Base-by-base conservation (phyloP, 2,888 invertebrate species). In the Epirrita christyi region DNA sequence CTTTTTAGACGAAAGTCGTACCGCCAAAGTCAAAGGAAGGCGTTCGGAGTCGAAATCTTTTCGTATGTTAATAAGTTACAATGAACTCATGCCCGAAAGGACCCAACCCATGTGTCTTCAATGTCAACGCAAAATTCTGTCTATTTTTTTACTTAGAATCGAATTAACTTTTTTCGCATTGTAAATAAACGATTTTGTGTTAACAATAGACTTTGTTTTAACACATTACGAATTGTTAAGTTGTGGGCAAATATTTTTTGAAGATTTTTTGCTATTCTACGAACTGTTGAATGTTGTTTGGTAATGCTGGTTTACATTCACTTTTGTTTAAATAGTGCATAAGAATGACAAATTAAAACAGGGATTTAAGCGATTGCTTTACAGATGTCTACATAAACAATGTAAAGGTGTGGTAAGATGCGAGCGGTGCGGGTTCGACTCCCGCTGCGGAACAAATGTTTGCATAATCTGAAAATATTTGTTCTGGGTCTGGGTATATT, bases 1-100 rank as follows among this genome's bases (percentile, higher is more conserved):
- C 76, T 83, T 81, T 85, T 83, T 77, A 74, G 72, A 79, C 77
- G 83, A 88, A 86, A 86, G 86, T 84, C 77, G 74, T 68, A 76
- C 82, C 85, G 85, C 75, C 85, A 81, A 85, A 81, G 83, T 83
- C 83, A 75, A 32, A 32, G 21, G 21, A 74, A 77, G 79, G 66
- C 76, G 78, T 79, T n/a, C 8, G 71, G 13, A 75, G 68, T 68
- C 36, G 70, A 72, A 64, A 73, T 78, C 86, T 85, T 87, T 91
- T 88, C 83, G 81, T 81, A 91, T 90, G 88, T 81, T 82, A 91
- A 90, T 88, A 80, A 69, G 86, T 85, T 83, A 83, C 89, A 84
- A 80, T 81, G 88, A 88, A 89, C 86, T 80, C 77, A 68, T 75
- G 81, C 67, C 79, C 77, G 76, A 79, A 77, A 77, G 71, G 79